A percentile compares a stretch with the other conserved stretches of the same genome.
These are phyloP conservation scores for Drosophila neutralis DNA, from an alignment of 2,888 invertebrate genomes.

Conservation along the genomic window DNA sequence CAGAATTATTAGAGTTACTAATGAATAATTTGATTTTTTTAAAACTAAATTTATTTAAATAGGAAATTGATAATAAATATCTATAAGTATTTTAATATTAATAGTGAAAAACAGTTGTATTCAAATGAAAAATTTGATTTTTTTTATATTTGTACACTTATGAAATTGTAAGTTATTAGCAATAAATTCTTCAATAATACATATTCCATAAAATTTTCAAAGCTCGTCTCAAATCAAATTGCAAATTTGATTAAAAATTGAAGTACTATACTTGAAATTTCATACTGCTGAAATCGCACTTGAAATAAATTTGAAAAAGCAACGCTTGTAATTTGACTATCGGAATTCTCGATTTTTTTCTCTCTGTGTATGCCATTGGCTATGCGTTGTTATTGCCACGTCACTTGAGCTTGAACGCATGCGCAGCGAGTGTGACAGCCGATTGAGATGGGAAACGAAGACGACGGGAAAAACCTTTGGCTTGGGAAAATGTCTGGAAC, in stretches of 20 bases:
- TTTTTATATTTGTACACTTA: no score
- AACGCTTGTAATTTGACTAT: background rate
- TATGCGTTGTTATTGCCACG: constrained; percentile 53
- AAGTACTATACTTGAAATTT: background rate
- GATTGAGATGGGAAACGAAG: constrained; percentile 43
- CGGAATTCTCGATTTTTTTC: background rate
- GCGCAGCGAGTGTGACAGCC: constrained; percentile 63
- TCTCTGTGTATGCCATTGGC: background rate
- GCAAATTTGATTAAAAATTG: background rate
- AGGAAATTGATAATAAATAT: background rate
- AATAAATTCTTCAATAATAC: background rate
- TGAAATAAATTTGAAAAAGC: background rate
- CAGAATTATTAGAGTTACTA: background rate
- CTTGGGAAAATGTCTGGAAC: constrained; percentile 47
- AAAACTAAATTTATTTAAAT: background rate
- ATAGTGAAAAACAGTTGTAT: no score
- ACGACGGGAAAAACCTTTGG: constrained; percentile 64
- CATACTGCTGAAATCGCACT: no score
- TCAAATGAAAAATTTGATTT: no score
- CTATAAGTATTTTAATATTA: background rate
- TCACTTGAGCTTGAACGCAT: constrained; percentile 58
- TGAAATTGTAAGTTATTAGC: no score
- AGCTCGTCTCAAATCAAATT: background rate
- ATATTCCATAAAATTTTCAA: background rate
- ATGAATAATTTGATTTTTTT: background rate